Evolutionary conservation across 2,888 invertebrate species (phyloP).

Genomic region (Nemoura dubitans): DNA sequence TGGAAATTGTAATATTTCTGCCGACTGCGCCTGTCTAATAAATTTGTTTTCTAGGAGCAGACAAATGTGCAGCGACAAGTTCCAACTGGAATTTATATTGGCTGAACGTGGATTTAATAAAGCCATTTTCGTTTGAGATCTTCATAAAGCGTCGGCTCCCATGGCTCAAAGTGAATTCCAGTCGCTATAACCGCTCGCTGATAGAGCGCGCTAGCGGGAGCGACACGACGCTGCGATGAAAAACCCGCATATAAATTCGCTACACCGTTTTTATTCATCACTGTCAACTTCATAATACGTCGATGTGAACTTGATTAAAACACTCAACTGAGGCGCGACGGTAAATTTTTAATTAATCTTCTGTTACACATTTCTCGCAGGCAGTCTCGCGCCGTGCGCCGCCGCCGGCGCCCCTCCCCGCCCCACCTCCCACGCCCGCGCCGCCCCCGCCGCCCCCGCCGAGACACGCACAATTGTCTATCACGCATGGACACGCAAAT

Average conservation of each 20-base stretch:
- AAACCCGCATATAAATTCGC: neutral
- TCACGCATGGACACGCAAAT: neutral
- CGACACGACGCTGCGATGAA: neutral
- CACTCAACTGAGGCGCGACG: neutral
- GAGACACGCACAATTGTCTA: neutral
- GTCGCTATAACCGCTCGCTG: neutral
- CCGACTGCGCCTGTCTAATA: neutral
- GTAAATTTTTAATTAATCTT: neutral
- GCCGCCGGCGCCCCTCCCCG: neutral
- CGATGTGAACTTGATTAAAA: conserved; percentile 4
- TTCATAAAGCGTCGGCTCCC: neutral
- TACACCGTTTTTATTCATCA: neutral
- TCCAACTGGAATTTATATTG: neutral
- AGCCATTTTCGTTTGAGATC: conserved; percentile 7
- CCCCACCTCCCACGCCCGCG: neutral
- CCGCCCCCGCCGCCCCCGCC: no score
- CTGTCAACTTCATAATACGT: conserved; percentile 5
- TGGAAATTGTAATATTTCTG: neutral
- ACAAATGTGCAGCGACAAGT: neutral
- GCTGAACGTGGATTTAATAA: conserved; percentile 7
- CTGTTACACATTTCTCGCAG: neutral
- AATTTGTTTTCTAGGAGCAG: neutral
- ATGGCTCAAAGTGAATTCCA: neutral
- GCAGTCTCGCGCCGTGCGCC: no score
- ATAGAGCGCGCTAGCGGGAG: neutral